Percentiles rank a stretch among this genome's conserved stretches.
These are phyloP conservation scores for Pseudochirops corinnae DNA, from an alignment of 2,797 vertebrate species.

Conservation along the genomic window DNA sequence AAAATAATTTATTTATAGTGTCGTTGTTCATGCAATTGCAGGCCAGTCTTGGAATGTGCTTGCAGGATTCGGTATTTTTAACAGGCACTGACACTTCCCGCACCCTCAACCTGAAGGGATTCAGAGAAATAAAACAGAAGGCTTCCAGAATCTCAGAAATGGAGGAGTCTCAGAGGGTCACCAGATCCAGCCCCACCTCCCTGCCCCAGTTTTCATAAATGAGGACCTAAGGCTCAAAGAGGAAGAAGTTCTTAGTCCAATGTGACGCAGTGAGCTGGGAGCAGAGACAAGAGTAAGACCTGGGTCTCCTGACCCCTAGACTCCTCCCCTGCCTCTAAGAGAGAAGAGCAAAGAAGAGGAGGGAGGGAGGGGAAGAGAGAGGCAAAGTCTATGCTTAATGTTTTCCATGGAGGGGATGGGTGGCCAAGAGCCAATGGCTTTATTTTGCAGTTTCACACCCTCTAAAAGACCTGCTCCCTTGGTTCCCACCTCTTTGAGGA, in stretches of 20 bases:
- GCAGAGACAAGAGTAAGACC: neutral
- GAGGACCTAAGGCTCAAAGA: constrained; percentile 31
- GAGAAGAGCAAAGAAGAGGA: constrained; percentile 32
- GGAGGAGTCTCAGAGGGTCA: constrained; percentile 34
- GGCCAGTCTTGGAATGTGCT: constrained; percentile 86
- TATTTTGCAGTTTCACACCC: neutral
- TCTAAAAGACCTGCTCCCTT: neutral
- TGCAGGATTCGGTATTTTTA: constrained; percentile 80
- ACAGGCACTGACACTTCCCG: constrained; percentile 83
- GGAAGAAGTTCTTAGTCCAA: neutral
- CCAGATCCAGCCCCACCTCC: neutral
- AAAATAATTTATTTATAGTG: constrained; percentile 79
- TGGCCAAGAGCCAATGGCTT: neutral
- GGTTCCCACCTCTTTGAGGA: constrained; percentile 8
- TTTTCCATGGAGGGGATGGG: constrained; percentile 36
- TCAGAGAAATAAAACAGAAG: constrained; percentile 70
- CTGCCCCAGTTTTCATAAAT: neutral
- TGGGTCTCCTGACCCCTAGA: neutral
- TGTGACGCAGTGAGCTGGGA: constrained; percentile 25
- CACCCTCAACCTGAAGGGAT: constrained; percentile 78
- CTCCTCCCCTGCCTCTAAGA: constrained; percentile 34
- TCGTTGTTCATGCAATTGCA: constrained; percentile 86
- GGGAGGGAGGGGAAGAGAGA: neutral
- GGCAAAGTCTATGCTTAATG: constrained; percentile 30
- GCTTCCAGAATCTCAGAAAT: constrained; percentile 20